phyloP scores from a whole-genome alignment of 64 coral and sea anemone species.

The Platygyra sinensis region DNA sequence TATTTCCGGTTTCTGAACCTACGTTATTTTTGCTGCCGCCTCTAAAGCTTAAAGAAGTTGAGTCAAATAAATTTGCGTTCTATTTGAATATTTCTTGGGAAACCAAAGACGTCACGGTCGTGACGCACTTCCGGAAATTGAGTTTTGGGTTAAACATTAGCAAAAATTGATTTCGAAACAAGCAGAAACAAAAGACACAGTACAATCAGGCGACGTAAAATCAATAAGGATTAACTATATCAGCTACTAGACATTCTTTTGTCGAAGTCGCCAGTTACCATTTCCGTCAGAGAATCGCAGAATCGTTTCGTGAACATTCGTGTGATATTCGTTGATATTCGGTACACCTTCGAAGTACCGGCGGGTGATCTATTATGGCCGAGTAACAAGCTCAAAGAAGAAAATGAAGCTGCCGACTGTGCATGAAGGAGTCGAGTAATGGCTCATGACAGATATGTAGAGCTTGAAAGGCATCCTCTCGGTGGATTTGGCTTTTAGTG shows the following conservation, averaged over 20 bases:
- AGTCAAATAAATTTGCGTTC: background rate
- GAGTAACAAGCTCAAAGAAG: background rate
- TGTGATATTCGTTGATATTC: background rate
- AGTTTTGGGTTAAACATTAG: too few relatives aligned
- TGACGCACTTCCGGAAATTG: slow-evolving; percentile 26
- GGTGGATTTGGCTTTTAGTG: slow-evolving; percentile 99
- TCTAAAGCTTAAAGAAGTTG: too few relatives aligned
- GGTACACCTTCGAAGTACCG: background rate
- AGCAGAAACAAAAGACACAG: background rate
- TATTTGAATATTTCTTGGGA: background rate
- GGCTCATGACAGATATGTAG: slow-evolving; percentile 80
- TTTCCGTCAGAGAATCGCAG: too few relatives aligned
- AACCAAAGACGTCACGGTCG: background rate
- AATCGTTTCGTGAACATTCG: background rate
- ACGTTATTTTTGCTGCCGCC: too few relatives aligned
- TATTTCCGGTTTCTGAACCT: background rate
- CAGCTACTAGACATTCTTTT: background rate
- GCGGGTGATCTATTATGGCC: background rate
- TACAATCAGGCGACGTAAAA: background rate
- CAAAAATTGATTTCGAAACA: background rate
- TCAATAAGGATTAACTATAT: background rate
- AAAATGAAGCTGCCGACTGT: background rate
- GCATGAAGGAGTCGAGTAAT: slow-evolving; percentile 37
- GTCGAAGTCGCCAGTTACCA: background rate
- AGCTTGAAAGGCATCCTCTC: slow-evolving; percentile 86